Percentiles rank a stretch among this genome's conserved stretches.
Conservation (phyloP, 2,113 vertebrate species). For the Sigmodon hispidus region DNA sequence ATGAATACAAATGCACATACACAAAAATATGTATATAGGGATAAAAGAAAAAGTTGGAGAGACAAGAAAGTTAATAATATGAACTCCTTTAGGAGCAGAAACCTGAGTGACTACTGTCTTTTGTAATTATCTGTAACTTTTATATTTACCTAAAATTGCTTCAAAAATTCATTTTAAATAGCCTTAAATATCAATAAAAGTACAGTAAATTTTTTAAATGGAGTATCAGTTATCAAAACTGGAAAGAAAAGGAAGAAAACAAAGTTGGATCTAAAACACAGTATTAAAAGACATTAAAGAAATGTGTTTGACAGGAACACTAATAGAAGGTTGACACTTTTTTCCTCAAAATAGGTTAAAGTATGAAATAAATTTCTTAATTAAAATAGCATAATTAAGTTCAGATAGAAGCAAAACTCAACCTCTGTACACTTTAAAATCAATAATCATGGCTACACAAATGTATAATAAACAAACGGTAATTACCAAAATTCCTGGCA, state of each 20-base stretch:
- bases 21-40: neutral
- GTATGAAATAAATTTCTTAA: neutral
- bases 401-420: neutral
- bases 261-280: neutral
- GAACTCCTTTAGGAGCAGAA: neutral
- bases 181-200: neutral
- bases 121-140: neutral
- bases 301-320: neutral
- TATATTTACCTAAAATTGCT: neutral
- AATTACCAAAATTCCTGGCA: neutral
- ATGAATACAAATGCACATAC: neutral
- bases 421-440: neutral
- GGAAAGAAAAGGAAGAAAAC: neutral
- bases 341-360: neutral
- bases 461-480: neutral
- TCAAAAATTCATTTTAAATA: neutral
- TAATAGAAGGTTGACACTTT: neutral
- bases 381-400: neutral
- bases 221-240: neutral
- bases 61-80: neutral
- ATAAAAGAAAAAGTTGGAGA: neutral
- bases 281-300: neutral
- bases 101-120: neutral
- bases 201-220: neutral
- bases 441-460: neutral